Evolutionary conservation across 2,888 invertebrate genomes (phyloP).

Genomic region (Eupeodes latifasciatus): DNA sequence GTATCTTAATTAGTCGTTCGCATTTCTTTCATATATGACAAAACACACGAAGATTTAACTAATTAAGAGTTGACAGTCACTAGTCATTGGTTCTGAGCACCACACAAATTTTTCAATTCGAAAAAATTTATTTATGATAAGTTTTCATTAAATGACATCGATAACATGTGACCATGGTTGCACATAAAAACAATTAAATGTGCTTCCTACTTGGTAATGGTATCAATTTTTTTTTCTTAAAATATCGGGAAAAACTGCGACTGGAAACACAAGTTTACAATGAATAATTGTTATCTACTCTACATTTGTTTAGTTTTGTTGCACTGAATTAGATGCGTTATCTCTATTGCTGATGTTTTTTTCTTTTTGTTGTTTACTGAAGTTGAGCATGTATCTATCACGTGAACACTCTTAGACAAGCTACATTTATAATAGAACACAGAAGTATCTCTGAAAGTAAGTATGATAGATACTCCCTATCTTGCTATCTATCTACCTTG

Average conservation of each 20-base stretch:
- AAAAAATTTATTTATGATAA: too few relatives aligned
- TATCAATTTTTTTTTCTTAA: background rate
- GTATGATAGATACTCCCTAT: background rate
- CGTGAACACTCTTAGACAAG: constrained; percentile 16
- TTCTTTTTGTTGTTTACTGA: background rate
- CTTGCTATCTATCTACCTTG: background rate
- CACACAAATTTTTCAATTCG: too few relatives aligned
- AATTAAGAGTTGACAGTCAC: too few relatives aligned
- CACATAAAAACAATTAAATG: background rate
- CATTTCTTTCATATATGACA: too few relatives aligned
- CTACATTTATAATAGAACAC: background rate
- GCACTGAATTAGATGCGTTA: constrained; percentile 26
- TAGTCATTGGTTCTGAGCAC: too few relatives aligned
- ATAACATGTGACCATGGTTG: background rate
- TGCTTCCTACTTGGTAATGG: background rate
- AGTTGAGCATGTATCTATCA: constrained; percentile 1
- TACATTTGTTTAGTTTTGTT: background rate
- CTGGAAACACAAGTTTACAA: constrained; percentile 20
- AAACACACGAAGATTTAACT: too few relatives aligned
- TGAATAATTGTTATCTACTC: background rate
- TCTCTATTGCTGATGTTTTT: constrained; percentile 1
- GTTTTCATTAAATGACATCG: too few relatives aligned
- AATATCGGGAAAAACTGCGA: background rate
- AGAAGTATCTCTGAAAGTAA: background rate
- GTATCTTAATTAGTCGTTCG: too few relatives aligned